These are phyloP conservation scores for Tolmerus cingulatus DNA, from an alignment of 2,888 invertebrate species.

Conservation along the genomic window DNA sequence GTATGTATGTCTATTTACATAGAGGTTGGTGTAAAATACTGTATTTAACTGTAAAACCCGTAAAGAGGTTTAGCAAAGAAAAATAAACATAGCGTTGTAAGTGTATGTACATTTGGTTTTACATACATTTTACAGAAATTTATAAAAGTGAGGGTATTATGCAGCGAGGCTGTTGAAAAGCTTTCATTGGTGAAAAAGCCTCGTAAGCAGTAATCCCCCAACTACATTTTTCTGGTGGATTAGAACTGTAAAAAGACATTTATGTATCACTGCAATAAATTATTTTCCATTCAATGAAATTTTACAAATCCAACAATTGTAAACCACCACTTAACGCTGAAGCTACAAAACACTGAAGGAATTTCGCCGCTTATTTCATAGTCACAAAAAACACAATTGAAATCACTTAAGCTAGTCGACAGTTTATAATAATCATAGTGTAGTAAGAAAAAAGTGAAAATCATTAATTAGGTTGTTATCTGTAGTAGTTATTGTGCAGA, in stretches of 20 bases:
- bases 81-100: not conserved
- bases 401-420: conserved; percentile 52
- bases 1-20: conserved; percentile 18
- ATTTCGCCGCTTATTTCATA: conserved; percentile 40
- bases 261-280: not conserved
- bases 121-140: conserved; percentile 25
- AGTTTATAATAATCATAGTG: conserved; percentile 45
- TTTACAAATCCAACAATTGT: not conserved
- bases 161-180: not conserved
- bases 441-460: not conserved
- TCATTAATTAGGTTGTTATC: conserved; percentile 34
- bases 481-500: not conserved
- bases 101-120: not conserved
- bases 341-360: not conserved
- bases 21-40: conserved; percentile 30
- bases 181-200: not conserved
- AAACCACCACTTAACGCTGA: not conserved
- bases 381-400: conserved; percentile 49
- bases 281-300: not conserved
- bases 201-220: not conserved
- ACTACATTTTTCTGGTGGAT: not conserved
- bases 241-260: conserved; percentile 6
- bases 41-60: conserved; percentile 2
- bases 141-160: not conserved
- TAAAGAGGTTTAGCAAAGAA: not conserved